These are phyloP conservation scores for Mystacides longicornis DNA, from an alignment of 2,888 invertebrate genomes.

Conservation along the genomic window DNA sequence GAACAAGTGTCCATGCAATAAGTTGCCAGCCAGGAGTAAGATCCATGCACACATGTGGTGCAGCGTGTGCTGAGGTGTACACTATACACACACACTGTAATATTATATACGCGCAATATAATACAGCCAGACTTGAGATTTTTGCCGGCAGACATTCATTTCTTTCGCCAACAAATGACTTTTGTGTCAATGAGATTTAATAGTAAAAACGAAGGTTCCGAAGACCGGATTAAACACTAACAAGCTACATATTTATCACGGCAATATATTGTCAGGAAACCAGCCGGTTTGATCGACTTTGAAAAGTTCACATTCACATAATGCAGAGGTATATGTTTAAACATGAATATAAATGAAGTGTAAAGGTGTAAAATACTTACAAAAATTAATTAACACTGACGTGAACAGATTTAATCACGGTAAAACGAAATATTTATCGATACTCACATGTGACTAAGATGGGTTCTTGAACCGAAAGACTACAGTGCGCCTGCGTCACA, in stretches of 20 bases:
- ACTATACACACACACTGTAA: neutral
- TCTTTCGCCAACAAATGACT: no score
- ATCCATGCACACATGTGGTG: slow-evolving; percentile 2
- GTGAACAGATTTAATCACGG: slow-evolving; percentile 41
- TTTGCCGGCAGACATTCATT: no score
- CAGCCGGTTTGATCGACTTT: slow-evolving; percentile 39
- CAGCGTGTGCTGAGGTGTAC: neutral
- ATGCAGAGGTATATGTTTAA: neutral
- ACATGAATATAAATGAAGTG: slow-evolving; percentile 19
- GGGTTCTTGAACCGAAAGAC: slow-evolving; percentile 81
- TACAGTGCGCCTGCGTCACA: slow-evolving; percentile 64
- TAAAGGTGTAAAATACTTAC: slow-evolving; percentile 47
- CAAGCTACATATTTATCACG: neutral
- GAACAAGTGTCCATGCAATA: neutral
- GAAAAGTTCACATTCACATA: slow-evolving; percentile 39
- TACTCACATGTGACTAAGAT: slow-evolving; percentile 89
- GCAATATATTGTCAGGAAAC: slow-evolving; percentile 30
- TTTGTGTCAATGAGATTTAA: no score
- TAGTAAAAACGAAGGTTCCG: no score
- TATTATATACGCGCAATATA: neutral
- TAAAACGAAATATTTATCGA: slow-evolving; percentile 52
- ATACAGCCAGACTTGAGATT: no score
- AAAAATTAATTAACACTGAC: slow-evolving; percentile 40
- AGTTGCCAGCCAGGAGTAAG: neutral
- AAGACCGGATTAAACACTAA: no score